A percentile compares a stretch with the other conserved stretches of the same genome.
Conservation (phyloP, 2,888 invertebrate species). For the Stegophylla sp. region DNA sequence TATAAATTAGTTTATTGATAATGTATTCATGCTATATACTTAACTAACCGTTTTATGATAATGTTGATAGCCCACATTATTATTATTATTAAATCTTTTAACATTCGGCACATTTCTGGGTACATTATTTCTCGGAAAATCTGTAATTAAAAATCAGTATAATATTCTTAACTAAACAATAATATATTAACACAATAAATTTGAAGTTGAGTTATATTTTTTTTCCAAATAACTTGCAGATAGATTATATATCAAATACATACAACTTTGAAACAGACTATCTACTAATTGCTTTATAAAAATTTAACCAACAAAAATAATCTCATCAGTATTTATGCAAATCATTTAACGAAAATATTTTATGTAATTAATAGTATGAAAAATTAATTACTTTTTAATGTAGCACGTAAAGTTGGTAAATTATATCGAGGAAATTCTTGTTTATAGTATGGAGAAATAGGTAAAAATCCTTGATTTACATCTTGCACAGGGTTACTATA, state of each 20-base stretch:
- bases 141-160: not conserved
- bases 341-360: too few relatives aligned
- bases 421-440: conserved; percentile 18
- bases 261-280: too few relatives aligned
- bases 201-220: too few relatives aligned
- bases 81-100: conserved; percentile 23
- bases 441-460: conserved; percentile 24
- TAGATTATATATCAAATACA: too few relatives aligned
- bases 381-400: conserved; percentile 24
- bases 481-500: conserved; percentile 11
- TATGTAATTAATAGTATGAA: not conserved
- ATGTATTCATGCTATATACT: too few relatives aligned
- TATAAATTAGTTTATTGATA: too few relatives aligned
- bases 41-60: conserved; percentile 22
- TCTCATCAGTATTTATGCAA: too few relatives aligned
- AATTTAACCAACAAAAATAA: too few relatives aligned
- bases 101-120: conserved; percentile 7
- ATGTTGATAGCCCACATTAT: conserved; percentile 3
- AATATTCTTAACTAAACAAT: not conserved
- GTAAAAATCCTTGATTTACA: conserved; percentile 25
- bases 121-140: conserved; percentile 32
- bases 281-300: too few relatives aligned
- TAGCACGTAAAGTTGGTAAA: not conserved
- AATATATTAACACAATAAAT: too few relatives aligned
- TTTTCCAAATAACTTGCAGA: too few relatives aligned